Conservation (phyloP, 2,113 vertebrate species). For the Heterotilapia buettikoferi region DNA sequence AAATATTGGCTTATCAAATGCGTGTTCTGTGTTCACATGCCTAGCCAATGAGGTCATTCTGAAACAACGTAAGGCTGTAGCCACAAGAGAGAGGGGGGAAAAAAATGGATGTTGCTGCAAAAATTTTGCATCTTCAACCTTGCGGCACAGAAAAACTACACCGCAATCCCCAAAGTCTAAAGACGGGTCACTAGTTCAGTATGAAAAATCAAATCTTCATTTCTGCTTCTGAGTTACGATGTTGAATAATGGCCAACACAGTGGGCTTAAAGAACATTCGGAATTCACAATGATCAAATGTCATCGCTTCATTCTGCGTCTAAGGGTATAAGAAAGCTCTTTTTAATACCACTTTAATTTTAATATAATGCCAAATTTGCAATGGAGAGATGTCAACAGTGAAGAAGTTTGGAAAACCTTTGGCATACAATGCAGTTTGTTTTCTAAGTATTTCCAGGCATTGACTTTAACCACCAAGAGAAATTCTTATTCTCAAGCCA, state of each 20-base stretch:
- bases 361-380: background rate
- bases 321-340: background rate
- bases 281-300: background rate
- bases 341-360: background rate
- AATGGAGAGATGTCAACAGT: background rate
- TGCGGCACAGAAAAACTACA: background rate
- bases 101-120: background rate
- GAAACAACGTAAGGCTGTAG: background rate
- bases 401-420: background rate
- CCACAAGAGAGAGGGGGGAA: accelerated
- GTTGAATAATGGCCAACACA: background rate
- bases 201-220: background rate
- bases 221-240: background rate
- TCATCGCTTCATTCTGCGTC: background rate
- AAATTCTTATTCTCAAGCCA: background rate
- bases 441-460: background rate
- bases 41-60: background rate
- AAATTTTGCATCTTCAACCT: background rate
- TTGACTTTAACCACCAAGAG: background rate
- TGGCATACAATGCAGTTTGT: background rate
- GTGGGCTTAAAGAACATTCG: background rate
- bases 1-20: background rate
- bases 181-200: background rate
- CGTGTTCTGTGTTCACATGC: background rate
- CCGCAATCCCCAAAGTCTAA: background rate